A percentile compares a stretch with the other conserved stretches of the same genome.
These are phyloP conservation scores for Bradypodion pumilum DNA, from an alignment of 2,797 vertebrate species.

Conservation along the genomic window DNA sequence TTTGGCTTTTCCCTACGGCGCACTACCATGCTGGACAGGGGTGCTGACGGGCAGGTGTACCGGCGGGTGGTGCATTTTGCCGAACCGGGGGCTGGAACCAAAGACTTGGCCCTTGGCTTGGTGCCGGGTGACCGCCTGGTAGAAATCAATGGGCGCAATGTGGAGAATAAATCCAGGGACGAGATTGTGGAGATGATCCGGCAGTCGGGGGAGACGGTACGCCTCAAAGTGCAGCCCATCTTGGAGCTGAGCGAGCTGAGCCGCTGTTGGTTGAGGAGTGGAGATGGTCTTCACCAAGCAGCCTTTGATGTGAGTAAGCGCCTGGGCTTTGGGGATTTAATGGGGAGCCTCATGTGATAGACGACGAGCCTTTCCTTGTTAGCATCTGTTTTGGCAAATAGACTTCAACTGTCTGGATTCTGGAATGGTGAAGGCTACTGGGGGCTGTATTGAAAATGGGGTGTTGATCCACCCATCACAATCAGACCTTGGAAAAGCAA, in stretches of 20 bases:
- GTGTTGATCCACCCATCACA: too few species aligned
- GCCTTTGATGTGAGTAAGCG: slow-evolving; percentile 86
- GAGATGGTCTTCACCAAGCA: slow-evolving; percentile 79
- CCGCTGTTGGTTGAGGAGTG: slow-evolving; percentile 89
- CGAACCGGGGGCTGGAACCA: slow-evolving; percentile 93
- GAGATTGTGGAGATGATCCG: slow-evolving; percentile 99
- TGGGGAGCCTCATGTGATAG: too few species aligned
- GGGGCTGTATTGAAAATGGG: not conserved
- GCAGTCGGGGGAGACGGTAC: slow-evolving; percentile 92
- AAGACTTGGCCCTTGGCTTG: slow-evolving; percentile 91
- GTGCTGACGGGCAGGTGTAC: slow-evolving; percentile 87
- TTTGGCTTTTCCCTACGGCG: slow-evolving; percentile 95
- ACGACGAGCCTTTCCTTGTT: not conserved
- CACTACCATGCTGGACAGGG: slow-evolving; percentile 93
- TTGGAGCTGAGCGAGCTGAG: slow-evolving; percentile 96
- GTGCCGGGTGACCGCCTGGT: slow-evolving; percentile 94
- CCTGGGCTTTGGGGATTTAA: rapidly evolving
- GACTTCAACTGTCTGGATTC: not conserved
- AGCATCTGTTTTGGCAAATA: too few species aligned
- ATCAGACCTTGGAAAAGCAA: too few species aligned
- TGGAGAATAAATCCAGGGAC: slow-evolving; percentile 93
- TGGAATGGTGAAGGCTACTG: not conserved
- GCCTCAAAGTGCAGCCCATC: slow-evolving; percentile 95
- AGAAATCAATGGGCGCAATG: slow-evolving; percentile 92
- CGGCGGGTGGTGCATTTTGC: slow-evolving; percentile 93